Conservation (phyloP, 2,113 vertebrate genomes). For the Apodemus speciosus region DNA sequence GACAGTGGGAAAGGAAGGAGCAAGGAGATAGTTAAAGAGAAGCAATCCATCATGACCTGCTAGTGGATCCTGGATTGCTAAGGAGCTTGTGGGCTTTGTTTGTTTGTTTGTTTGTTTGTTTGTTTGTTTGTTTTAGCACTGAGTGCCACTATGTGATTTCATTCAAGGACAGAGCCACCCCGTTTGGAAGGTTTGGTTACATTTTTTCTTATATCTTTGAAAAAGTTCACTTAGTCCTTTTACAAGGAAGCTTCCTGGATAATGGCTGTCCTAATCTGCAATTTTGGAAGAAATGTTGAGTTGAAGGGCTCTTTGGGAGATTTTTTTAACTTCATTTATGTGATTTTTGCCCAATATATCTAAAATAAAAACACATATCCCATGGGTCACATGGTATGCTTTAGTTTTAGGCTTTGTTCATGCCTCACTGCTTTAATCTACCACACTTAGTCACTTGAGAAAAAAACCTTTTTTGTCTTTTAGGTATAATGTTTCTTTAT, state of each 20-base stretch:
- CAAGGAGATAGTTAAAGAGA: background rate
- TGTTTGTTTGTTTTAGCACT: background rate
- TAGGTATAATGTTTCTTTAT: background rate
- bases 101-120: background rate
- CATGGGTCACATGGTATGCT: background rate
- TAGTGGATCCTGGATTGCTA: background rate
- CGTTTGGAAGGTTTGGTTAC: background rate
- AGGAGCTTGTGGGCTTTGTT: background rate
- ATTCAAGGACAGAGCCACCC: background rate
- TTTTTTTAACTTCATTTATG: background rate
- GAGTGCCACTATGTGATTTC: background rate
- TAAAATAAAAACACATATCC: background rate
- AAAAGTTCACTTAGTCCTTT: background rate
- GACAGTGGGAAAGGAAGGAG: background rate
- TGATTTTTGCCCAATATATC: background rate
- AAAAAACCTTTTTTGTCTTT: constrained; percentile 12
- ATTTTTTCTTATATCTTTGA: background rate
- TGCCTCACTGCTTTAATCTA: background rate
- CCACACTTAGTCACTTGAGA: background rate
- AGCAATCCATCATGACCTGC: background rate
- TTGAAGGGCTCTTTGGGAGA: background rate
- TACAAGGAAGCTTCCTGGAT: background rate
- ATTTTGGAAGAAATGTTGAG: background rate
- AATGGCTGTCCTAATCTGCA: background rate
- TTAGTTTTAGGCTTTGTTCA: background rate